phyloP scores from a whole-genome alignment of 1,140 invertebrate species.

The Colletes gigas region DNA sequence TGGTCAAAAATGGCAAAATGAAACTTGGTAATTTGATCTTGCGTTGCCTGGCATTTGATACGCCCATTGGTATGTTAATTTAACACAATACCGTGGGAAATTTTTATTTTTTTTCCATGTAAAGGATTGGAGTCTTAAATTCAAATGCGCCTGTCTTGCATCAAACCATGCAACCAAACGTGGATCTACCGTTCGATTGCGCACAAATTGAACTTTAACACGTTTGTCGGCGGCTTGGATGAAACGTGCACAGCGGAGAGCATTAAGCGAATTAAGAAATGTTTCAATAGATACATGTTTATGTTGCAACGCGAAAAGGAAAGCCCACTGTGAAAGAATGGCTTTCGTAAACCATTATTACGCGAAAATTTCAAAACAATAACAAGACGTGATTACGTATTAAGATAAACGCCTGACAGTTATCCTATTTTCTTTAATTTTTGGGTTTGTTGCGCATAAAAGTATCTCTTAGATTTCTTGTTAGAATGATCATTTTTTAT shows the following conservation, averaged over 20 bases:
- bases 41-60: slow-evolving; percentile 23
- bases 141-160: not conserved
- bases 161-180: not conserved
- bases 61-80: slow-evolving; percentile 1
- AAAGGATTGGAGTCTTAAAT: not conserved
- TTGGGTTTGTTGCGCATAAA: not conserved
- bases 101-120: not conserved
- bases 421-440: slow-evolving; percentile 7
- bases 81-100: not conserved
- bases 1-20: slow-evolving; percentile 15
- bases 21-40: slow-evolving; percentile 33
- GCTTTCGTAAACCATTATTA: slow-evolving; percentile 12
- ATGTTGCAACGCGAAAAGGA: not conserved
- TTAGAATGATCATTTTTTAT: not conserved
- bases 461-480: not conserved
- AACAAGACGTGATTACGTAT: not conserved
- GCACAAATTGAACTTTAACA: not conserved
- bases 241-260: not conserved
- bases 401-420: not conserved
- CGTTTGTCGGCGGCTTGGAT: not conserved
- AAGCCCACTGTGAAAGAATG: slow-evolving; percentile 7
- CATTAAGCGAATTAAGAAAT: too few species aligned
- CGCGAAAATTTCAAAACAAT: slow-evolving; percentile 11
- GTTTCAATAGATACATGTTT: not conserved
- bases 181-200: not conserved